phyloP scores from a whole-genome alignment of 2,113 vertebrate genomes.

The Myodes glareolus region DNA sequence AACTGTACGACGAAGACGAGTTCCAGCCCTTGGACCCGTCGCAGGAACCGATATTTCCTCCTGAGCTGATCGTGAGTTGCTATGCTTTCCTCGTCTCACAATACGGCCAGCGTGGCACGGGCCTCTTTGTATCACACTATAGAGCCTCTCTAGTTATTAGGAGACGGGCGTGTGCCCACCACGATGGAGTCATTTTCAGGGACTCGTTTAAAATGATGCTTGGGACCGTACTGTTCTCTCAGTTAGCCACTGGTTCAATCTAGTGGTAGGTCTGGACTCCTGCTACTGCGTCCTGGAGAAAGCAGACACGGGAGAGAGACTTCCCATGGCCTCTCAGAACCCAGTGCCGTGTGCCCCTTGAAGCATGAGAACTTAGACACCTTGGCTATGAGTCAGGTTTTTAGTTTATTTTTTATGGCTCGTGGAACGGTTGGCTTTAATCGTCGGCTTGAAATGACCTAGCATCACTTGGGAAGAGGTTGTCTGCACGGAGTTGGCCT shows the following conservation, averaged over 20 bases:
- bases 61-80: conserved; percentile 89
- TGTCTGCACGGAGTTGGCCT: not conserved
- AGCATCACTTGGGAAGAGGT: not conserved
- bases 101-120: not conserved
- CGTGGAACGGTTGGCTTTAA: not conserved
- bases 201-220: not conserved
- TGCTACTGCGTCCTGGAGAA: not conserved
- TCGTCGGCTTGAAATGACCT: not conserved
- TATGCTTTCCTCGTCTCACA: not conserved
- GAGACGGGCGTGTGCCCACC: not conserved
- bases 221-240: not conserved
- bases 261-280: not conserved
- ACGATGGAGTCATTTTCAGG: not conserved
- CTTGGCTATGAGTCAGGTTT: not conserved
- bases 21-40: conserved; percentile 88
- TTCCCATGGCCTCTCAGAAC: not conserved
- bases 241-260: not conserved
- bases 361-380: not conserved
- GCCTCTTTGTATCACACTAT: not conserved
- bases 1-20: conserved; percentile 85
- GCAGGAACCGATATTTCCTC: conserved; percentile 93
- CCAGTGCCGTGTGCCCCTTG: not conserved
- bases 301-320: not conserved
- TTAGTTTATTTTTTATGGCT: not conserved
- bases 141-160: not conserved